Percentiles rank a stretch among this genome's conserved stretches.
Conservation (phyloP, 2,888 invertebrate species). For the Lydus trimaculatus region DNA sequence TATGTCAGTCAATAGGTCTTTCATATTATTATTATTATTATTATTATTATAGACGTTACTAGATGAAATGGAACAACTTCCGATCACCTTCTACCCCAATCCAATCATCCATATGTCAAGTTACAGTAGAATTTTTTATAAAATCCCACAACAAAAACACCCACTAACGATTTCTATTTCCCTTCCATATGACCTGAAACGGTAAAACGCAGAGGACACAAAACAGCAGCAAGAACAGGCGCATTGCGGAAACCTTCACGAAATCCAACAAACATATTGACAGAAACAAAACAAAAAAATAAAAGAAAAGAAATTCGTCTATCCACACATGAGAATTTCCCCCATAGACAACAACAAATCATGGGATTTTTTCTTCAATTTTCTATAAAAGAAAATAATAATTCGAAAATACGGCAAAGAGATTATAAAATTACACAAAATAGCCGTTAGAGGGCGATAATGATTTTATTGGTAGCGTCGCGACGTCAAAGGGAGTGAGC, state of each 20-base stretch:
- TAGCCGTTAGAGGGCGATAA: conserved; percentile 24
- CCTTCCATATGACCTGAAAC: not conserved
- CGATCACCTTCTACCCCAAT: conserved; percentile 2
- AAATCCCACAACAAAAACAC: conserved; percentile 18
- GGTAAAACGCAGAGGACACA: conserved; percentile 1
- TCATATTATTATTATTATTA: too few relatives aligned
- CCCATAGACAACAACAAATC: not conserved
- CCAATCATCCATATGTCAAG: too few relatives aligned
- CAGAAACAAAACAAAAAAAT: conserved; percentile 15
- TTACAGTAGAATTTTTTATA: conserved; percentile 12
- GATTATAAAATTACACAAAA: conserved; percentile 15
- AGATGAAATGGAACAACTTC: not conserved
- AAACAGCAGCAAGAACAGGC: conserved; percentile 17
- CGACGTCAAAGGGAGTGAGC: conserved; percentile 22
- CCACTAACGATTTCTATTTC: conserved; percentile 26
- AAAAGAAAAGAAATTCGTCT: not conserved
- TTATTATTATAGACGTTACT: too few relatives aligned
- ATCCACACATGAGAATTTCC: not conserved
- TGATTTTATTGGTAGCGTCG: conserved; percentile 18
- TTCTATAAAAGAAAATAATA: too few relatives aligned
- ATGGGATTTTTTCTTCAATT: not conserved
- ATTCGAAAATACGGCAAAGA: too few relatives aligned
- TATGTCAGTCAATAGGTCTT: too few relatives aligned
- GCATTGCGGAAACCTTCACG: conserved; percentile 27
- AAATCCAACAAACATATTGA: conserved; percentile 19